Percentiles rank a stretch among this genome's conserved stretches.
Conservation (phyloP, 1,140 invertebrate species). For the Hypothenemus hampei region DNA sequence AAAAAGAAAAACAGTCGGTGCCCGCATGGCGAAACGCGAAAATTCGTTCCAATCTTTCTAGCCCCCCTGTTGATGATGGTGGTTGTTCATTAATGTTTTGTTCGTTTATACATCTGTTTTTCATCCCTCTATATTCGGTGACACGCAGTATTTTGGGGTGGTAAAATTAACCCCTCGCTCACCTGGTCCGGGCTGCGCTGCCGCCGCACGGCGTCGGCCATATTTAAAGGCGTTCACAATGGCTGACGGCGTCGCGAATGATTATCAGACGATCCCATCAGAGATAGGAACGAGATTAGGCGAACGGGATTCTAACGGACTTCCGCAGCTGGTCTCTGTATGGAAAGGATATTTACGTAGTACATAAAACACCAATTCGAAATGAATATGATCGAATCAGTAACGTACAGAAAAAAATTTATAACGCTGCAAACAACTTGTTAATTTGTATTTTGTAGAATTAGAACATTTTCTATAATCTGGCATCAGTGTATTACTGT, state of each 20-base stretch:
- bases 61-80: constrained; percentile 7
- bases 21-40: too few relatives aligned
- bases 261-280: constrained; percentile 40
- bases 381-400: too few relatives aligned
- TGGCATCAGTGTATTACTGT: too few relatives aligned
- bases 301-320: constrained; percentile 41
- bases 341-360: constrained; percentile 17
- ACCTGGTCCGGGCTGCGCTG: constrained; percentile 25
- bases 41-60: too few relatives aligned
- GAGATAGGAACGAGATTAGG: constrained; percentile 40
- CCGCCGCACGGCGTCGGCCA: constrained; percentile 32
- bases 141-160: constrained; percentile 25
- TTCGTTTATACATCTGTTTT: constrained; percentile 28
- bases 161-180: constrained; percentile 29
- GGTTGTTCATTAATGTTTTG: constrained; percentile 21
- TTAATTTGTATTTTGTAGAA: too few relatives aligned
- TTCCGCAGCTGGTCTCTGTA: constrained; percentile 39
- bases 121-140: constrained; percentile 23
- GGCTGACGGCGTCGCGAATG: constrained; percentile 32
- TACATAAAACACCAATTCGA: too few relatives aligned
- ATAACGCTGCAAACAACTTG: too few relatives aligned
- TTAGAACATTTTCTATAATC: too few relatives aligned
- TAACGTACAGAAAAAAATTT: too few relatives aligned
- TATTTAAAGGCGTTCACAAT: constrained; percentile 38
- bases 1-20: too few relatives aligned